Conservation (phyloP, 2,113 vertebrate species). For the Sapajus apella region DNA sequence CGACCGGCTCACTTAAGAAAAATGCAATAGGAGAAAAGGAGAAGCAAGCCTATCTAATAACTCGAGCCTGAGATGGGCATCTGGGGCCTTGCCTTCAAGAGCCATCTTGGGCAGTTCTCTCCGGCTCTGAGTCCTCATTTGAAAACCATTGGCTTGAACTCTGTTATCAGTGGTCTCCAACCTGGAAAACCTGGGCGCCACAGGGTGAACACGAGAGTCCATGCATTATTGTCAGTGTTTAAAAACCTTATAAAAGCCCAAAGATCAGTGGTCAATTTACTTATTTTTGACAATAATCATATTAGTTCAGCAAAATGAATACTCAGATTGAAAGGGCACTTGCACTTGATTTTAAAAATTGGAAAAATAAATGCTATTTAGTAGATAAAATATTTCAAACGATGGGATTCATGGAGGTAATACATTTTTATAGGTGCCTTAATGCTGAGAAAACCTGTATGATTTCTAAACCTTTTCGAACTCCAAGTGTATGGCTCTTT, state of each 20-base stretch:
- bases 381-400: neutral
- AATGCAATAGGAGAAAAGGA: too few relatives aligned
- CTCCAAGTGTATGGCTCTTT: neutral
- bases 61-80: neutral
- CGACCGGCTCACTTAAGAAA: too few relatives aligned
- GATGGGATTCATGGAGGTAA: neutral
- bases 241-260: neutral
- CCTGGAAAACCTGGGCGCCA: neutral
- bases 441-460: neutral
- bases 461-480: neutral
- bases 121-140: neutral
- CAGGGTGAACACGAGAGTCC: neutral
- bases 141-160: neutral
- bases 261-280: neutral
- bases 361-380: slow-evolving; percentile 7
- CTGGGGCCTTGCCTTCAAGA: neutral
- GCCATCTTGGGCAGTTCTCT: neutral
- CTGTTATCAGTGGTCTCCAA: neutral
- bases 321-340: neutral
- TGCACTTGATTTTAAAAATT: neutral
- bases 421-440: neutral
- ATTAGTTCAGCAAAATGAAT: neutral
- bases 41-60: too few relatives aligned
- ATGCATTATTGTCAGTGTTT: neutral
- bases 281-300: neutral